Base-by-base conservation (phyloP, 2,113 vertebrate genomes). In the Centrocercus urophasianus region DNA sequence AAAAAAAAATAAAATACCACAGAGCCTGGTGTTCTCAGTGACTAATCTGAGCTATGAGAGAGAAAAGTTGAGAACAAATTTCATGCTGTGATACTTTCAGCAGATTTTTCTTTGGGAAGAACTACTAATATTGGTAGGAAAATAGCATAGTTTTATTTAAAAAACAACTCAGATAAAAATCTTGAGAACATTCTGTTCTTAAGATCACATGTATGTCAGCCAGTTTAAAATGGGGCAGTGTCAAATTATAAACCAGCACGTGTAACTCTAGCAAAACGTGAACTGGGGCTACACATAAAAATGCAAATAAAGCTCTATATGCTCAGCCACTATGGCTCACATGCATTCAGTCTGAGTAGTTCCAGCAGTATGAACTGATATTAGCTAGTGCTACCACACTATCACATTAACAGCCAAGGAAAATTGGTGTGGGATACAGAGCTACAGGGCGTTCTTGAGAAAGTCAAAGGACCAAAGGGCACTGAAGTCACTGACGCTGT, bases 241-340 rank as follows among this genome's bases (percentile, higher is more conserved):
- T 45, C 38, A 77, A 71, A 42, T 40, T 43, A 79, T 16, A n/a
- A 73, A 73, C 42, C 18, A 57, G 24, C 22, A 34, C 50, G 17
- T 24, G 8, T 30, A 76, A 48, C 6, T 63, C 22, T 22, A 15
- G 1, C 42, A 21, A 43, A 28, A 5, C 69, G 48, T 50, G 61
- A 90, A 60, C 1, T 27, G 28, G 12, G 19, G 32, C 32, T 66
- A n/a, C 3, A 83, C 85, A 77, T 54, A 14, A 34, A 77, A 52
- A 18, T 1, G 0, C 13, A 59, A 70, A 15, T 32, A 57, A 43
- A 76, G n/a, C 36, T 61, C 30, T 40, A 0, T 15, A 28, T 2
- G 14, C 13, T n/a, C 36, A 79, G 22, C 15, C 59, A 36, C 10
- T 24, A 40, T 24, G 20, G 4, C 20, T 52, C 36, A 43, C 10